Conservation (phyloP, 2,888 invertebrate genomes). For the Rhingia rostrata region DNA sequence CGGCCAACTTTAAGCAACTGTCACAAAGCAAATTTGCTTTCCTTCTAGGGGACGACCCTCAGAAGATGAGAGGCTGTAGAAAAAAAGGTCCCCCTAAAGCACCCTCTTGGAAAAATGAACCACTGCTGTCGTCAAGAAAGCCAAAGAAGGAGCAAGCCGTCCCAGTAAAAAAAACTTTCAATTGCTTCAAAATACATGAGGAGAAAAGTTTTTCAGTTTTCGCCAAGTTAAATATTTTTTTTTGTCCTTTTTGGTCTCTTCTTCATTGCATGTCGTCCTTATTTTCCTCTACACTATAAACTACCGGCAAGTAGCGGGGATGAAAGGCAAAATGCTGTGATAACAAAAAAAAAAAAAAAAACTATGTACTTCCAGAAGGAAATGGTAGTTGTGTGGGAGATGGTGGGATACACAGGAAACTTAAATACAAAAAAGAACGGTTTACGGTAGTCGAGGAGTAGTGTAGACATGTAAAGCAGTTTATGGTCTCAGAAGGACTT, state of each 20-base stretch:
- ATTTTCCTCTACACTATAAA: conserved; percentile 61
- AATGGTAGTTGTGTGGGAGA: background rate
- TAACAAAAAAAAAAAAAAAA: conserved; percentile 46
- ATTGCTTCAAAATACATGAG: conserved; percentile 74
- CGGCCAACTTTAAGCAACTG: conserved; percentile 60
- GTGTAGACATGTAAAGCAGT: conserved; percentile 71
- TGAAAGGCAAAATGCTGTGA: conserved; percentile 70
- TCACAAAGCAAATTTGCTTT: conserved; percentile 62
- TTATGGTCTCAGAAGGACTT: conserved; percentile 72
- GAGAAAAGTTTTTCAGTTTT: conserved; percentile 73
- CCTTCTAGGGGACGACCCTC: conserved; percentile 25
- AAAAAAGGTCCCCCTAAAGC: conserved; percentile 34
- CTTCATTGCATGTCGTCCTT: conserved; percentile 17
- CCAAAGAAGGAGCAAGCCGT: background rate
- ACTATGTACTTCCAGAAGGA: conserved; percentile 29
- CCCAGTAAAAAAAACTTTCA: conserved; percentile 68
- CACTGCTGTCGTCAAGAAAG: conserved; percentile 43
- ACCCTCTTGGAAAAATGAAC: conserved; percentile 56
- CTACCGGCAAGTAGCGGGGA: conserved; percentile 68
- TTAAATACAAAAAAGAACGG: conserved; percentile 20
- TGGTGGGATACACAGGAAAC: conserved; percentile 35
- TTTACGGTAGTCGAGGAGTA: conserved; percentile 41
- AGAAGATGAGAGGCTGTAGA: conserved; percentile 19
- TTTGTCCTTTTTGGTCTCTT: background rate
- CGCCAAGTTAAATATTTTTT: conserved; percentile 70